Evolutionary conservation across 2,888 invertebrate species (phyloP).

Genomic region (Rugalucina vietnamica): DNA sequence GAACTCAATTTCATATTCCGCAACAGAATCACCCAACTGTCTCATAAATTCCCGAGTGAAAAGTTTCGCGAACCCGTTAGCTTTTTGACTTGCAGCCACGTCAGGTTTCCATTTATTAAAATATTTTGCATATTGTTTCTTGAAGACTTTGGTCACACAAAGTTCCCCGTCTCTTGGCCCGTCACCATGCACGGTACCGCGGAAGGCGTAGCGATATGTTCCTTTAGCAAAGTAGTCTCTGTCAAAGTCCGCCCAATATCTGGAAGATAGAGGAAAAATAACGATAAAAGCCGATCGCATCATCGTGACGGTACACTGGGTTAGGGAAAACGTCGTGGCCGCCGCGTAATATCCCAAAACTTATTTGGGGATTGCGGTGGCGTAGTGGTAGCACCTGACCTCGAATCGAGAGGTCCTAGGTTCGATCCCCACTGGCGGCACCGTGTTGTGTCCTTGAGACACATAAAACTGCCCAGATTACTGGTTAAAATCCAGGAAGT

Average conservation of each 20-base stretch:
- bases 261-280: too few species aligned
- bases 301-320: too few species aligned
- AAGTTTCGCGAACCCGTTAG: slow-evolving; percentile 47
- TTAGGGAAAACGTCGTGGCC: too few species aligned
- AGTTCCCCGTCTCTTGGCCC: slow-evolving; percentile 57
- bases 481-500: too few species aligned
- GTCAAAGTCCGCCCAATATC: slow-evolving; percentile 61
- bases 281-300: too few species aligned
- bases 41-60: slow-evolving; percentile 46
- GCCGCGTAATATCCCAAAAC: too few species aligned
- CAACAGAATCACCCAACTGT: slow-evolving; percentile 34
- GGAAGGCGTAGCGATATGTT: slow-evolving; percentile 60
- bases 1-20: slow-evolving; percentile 47
- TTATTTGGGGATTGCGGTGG: too few species aligned
- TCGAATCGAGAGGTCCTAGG: too few species aligned
- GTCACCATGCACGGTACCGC: slow-evolving; percentile 55
- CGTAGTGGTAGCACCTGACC: too few species aligned
- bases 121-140: slow-evolving; percentile 53
- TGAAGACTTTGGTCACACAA: slow-evolving; percentile 62
- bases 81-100: slow-evolving; percentile 52
- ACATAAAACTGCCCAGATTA: too few species aligned
- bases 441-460: too few species aligned
- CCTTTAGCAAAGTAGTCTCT: slow-evolving; percentile 59
- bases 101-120: slow-evolving; percentile 60
- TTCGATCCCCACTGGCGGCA: too few species aligned